Evolutionary conservation across 1,140 invertebrate genomes (phyloP), one percentile per base, ranked within the genome.

Genomic region (Leptonema lineaticorne): DNA sequence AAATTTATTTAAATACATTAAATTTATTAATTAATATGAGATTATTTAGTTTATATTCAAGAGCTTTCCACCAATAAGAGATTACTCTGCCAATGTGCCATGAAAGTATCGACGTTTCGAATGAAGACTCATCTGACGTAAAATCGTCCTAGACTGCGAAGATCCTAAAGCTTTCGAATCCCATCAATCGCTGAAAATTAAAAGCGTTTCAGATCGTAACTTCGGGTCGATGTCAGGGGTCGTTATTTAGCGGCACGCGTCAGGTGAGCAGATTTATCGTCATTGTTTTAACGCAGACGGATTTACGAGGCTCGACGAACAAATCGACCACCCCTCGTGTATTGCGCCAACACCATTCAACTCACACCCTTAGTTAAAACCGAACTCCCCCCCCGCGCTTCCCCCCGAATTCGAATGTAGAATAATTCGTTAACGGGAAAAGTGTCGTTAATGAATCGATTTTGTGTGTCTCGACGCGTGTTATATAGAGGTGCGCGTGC

Each of bases 201-300:
- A 53, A 53, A 53, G 50, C 50, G 22, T 24, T 14, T 5, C 28
- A n/a, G 28, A 30, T 59, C 57, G 57, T 59, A 59, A 59, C 28
- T 59, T n/a, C 26, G 8, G n/a, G 6, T n/a, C n/a, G 20, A 16
- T 16, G 57, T 16, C 30, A 57, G 30, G 20, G 30, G 28, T 37
- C 57, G 57, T 59, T 59, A 59, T 59, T 59, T 59, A 59, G 57
- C 57, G 27, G 50, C 11, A 3, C 22, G 16, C 57, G 57, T 59
- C 57, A 59, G 30, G 57, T 37, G 28, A 28, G 57, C 28, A 7
- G 18, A 59, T 59, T 59, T 59, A 59, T 59, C 20, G 57, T 59
- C 57, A 59, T 59, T 59, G 57, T 59, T 59, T 20, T 59, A n/a
- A 9, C 57, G 24, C 57, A 30, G 28, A 59, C 57, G 57, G 57